Conservation (phyloP, 2,797 vertebrate genomes). For the Kryptopterus vitreolus region DNA sequence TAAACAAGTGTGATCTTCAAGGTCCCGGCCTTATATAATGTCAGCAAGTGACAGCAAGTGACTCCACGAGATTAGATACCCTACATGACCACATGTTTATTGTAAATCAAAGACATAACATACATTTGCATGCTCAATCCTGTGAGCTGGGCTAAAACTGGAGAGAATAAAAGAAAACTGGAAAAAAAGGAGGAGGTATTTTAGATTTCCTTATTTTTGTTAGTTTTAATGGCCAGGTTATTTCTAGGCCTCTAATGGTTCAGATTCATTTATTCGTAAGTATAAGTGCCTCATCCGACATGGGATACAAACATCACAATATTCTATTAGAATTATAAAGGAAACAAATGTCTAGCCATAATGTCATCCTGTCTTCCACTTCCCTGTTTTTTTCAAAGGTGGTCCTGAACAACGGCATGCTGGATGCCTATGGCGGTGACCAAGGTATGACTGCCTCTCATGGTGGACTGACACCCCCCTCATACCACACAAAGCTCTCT, state of each 20-base stretch:
- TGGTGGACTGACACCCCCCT: slow-evolving; percentile 83
- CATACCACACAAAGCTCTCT: slow-evolving; percentile 83
- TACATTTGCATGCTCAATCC: neutral
- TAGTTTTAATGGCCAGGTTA: no score
- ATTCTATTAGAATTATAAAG: neutral
- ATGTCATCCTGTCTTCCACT: slow-evolving; percentile 13
- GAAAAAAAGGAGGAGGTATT: no score
- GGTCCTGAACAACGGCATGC: slow-evolving; percentile 85
- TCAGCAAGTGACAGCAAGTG: neutral
- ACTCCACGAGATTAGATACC: neutral
- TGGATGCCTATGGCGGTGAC: slow-evolving; percentile 90
- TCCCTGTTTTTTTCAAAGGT: slow-evolving; percentile 58
- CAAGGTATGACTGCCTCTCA: slow-evolving; percentile 85
- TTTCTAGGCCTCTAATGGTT: no score
- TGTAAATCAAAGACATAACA: neutral
- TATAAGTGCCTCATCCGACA: no score
- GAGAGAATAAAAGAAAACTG: no score
- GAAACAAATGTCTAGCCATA: neutral
- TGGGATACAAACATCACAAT: neutral
- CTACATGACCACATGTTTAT: neutral
- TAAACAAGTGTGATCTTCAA: neutral
- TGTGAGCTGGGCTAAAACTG: neutral
- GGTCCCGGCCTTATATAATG: neutral
- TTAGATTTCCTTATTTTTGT: no score
- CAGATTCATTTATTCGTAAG: no score